These are phyloP conservation scores for Macroramphosus scolopax DNA, from an alignment of 2,797 vertebrate genomes.

Conservation along the genomic window DNA sequence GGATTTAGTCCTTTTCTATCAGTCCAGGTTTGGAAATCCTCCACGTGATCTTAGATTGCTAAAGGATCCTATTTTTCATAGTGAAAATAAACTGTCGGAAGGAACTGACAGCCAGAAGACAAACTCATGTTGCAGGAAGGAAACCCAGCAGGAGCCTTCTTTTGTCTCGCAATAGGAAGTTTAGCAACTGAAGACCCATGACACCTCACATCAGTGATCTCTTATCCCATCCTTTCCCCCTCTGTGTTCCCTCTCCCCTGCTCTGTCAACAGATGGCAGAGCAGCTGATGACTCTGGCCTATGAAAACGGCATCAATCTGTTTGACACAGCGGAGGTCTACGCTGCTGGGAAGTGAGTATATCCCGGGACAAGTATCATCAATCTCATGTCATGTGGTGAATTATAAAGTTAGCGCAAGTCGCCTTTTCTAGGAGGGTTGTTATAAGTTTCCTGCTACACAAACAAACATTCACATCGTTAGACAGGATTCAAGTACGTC, in stretches of 20 bases:
- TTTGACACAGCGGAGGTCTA: slow-evolving; percentile 99
- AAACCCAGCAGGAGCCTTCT: slow-evolving; percentile 16
- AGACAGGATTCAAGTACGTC: slow-evolving; percentile 1
- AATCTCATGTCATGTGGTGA: slow-evolving; percentile 17
- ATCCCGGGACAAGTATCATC: slow-evolving; percentile 29
- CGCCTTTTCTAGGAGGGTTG: not conserved
- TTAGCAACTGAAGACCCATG: slow-evolving; percentile 43
- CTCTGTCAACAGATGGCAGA: slow-evolving; percentile 90
- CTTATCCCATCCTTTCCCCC: slow-evolving; percentile 16
- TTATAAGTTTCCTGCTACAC: not conserved
- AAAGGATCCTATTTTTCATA: slow-evolving; percentile 45
- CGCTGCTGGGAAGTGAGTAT: slow-evolving; percentile 95
- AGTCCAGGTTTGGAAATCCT: slow-evolving; percentile 46
- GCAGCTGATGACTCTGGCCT: slow-evolving; percentile 97
- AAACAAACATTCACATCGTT: slow-evolving; percentile 4
- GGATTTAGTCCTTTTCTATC: slow-evolving; percentile 49
- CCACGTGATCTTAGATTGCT: slow-evolving; percentile 30
- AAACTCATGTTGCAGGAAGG: slow-evolving; percentile 9
- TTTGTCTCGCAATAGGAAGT: slow-evolving; percentile 19
- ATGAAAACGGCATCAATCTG: slow-evolving; percentile 99
- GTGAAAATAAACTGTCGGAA: slow-evolving; percentile 13
- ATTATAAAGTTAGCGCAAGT: not conserved
- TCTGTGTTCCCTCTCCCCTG: slow-evolving; percentile 35
- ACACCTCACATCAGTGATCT: slow-evolving; percentile 32
- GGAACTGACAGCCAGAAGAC: slow-evolving; percentile 14